phyloP scores from a whole-genome alignment of 2,113 vertebrate genomes.

The Dinomys branickii region DNA sequence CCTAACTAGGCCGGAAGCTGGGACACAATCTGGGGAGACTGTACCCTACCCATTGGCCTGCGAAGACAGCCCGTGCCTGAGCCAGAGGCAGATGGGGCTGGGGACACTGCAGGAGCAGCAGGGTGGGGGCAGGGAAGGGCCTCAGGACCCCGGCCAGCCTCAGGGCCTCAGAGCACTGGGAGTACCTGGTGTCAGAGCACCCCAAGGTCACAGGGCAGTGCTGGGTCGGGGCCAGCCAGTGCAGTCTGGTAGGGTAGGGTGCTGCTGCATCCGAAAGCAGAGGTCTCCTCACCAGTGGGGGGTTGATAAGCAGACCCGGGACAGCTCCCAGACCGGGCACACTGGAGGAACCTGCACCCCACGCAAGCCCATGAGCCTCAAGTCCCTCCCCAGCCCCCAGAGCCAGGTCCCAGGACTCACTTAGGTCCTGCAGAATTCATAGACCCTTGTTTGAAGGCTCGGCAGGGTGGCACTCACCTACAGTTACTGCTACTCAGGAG shows the following conservation, averaged over 20 bases:
- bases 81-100: not conserved
- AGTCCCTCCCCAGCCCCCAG: not conserved
- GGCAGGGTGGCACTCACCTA: not conserved
- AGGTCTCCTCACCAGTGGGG: not conserved
- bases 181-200: not conserved
- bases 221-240: not conserved
- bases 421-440: not conserved
- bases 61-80: not conserved
- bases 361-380: not conserved
- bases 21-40: not conserved
- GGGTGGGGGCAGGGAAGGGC: not conserved
- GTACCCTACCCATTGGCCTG: not conserved
- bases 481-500: not conserved
- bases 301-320: fast-evolving
- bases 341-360: not conserved
- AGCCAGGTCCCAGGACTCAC: not conserved
- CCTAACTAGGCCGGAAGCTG: not conserved
- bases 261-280: fast-evolving
- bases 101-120: not conserved
- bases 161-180: not conserved
- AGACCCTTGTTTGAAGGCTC: not conserved
- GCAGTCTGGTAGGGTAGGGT: not conserved
- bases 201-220: not conserved
- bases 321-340: not conserved
- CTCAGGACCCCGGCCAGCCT: no score